These are phyloP conservation scores for Philereme vetulata DNA, from an alignment of 2,888 invertebrate species.

Conservation along the genomic window DNA sequence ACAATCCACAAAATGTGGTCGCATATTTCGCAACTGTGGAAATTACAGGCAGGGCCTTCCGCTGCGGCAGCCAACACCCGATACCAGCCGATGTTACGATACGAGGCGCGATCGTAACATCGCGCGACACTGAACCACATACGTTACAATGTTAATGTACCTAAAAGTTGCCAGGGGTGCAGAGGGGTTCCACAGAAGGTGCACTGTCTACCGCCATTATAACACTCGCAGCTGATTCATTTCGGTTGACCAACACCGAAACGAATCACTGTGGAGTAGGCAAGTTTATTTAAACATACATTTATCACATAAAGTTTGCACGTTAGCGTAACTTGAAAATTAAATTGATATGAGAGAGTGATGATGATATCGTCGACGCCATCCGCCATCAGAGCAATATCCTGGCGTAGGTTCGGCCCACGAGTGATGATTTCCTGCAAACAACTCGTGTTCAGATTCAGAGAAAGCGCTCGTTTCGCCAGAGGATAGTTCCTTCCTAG, in stretches of 20 bases:
- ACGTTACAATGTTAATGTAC: not conserved
- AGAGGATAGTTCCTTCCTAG: slow-evolving; percentile 12
- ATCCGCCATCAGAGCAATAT: slow-evolving; percentile 1
- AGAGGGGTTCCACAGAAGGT: slow-evolving; percentile 8
- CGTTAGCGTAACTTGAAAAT: slow-evolving; percentile 7
- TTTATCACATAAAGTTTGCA: slow-evolving; percentile 21
- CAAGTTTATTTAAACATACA: slow-evolving; percentile 22
- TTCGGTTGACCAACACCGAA: slow-evolving; percentile 20
- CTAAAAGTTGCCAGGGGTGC: not conserved
- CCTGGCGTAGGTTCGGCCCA: no score
- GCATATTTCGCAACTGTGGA: slow-evolving; percentile 25
- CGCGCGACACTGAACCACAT: not conserved
- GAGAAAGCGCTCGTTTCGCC: not conserved
- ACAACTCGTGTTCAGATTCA: not conserved
- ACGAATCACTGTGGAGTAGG: slow-evolving; percentile 15
- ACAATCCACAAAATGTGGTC: slow-evolving; percentile 12
- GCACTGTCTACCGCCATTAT: slow-evolving; percentile 22
- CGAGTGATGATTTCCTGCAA: no score
- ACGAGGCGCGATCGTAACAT: not conserved
- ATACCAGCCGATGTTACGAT: slow-evolving; percentile 1
- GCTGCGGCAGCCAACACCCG: slow-evolving; percentile 3
- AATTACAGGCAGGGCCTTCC: slow-evolving; percentile 13
- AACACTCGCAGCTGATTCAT: slow-evolving; percentile 22
- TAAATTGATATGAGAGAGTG: not conserved
- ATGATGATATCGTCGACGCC: not conserved